Evolutionary conservation across 2,888 invertebrate genomes (phyloP).

Genomic region (Metallyticus violacea): DNA sequence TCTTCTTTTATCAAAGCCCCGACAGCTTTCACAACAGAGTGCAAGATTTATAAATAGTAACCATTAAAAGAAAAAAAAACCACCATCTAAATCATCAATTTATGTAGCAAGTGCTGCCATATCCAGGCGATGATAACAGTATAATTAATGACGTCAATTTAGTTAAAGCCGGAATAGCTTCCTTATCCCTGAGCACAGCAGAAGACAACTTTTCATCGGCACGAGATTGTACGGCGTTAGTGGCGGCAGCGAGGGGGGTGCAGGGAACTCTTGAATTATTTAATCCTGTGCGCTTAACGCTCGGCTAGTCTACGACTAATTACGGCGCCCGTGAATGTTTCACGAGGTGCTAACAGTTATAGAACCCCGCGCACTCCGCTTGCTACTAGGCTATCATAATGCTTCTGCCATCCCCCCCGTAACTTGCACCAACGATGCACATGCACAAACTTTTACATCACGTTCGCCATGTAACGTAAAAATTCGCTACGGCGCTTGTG

Average conservation of each 20-base stretch:
- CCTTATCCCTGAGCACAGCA: too few relatives aligned
- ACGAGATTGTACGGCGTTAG: background rate
- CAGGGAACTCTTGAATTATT: slow-evolving; percentile 6
- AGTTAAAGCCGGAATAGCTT: background rate
- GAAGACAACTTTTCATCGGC: background rate
- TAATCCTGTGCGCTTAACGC: slow-evolving; percentile 14
- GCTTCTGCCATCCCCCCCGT: background rate
- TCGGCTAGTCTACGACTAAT: slow-evolving; percentile 18
- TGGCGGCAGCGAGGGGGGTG: too few relatives aligned
- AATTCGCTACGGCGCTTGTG: background rate
- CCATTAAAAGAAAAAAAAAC: too few relatives aligned
- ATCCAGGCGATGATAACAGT: background rate
- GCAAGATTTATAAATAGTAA: too few relatives aligned
- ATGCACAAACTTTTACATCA: background rate
- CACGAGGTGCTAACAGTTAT: slow-evolving; percentile 24
- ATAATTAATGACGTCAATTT: background rate
- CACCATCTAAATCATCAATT: too few relatives aligned
- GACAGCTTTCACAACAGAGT: too few relatives aligned
- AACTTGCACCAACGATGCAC: background rate
- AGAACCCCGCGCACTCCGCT: background rate
- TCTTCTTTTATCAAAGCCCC: too few relatives aligned
- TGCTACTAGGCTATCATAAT: background rate
- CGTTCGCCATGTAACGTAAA: background rate
- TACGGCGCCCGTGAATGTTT: slow-evolving; percentile 20
- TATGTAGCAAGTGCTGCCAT: too few relatives aligned